Base-by-base conservation (phyloP, 1,140 invertebrate genomes). In the Macrocentrus cingulum region DNA sequence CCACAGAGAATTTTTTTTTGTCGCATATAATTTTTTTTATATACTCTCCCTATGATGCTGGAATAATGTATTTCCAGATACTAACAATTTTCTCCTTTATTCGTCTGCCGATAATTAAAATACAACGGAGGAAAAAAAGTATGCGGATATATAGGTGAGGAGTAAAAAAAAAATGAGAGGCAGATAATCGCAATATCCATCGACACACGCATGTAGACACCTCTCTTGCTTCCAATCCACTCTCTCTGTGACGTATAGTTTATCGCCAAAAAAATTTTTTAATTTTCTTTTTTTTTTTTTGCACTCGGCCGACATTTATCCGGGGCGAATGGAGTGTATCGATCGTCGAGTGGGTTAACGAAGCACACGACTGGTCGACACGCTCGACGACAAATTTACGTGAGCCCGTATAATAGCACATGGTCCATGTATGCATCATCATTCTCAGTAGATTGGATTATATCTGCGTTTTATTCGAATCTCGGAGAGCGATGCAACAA, bases 151-250 rank as follows among this genome's bases (percentile, higher is more conserved):
- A 36, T 29, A 51, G 13, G 32, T 29, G 15, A 16, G 32, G 32
- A 18, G 23, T 49, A 25, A 25, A 49, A 25, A 41, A 52, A 52
- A 52, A 52, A 52, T 57, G 36, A 44, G 22, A 42, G 37, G 19
- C 36, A 46, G 55, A 57, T 57, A 50, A 57, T 57, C 55, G 46
- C 42, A 57, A 57, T 57, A 50, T 57, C 45, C 46, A 57, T 57
- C 55, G 55, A 57, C 55, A 57, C 55, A 57, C 54, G 48, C 54
- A 48, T 56, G 54, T 22, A 39, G 4, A 29, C 9, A 29, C 16
- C 20, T 22, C 23, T 15, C 20, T 11, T 49, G 2, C 9, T 34
- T 39, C 32, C 20, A 39, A 23, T 48, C 54, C 44, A 22, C 39
- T 32, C 23, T n/a, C n/a, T 46, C 41, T 55, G 39, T 29, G 13